phyloP scores from a whole-genome alignment of 1,140 invertebrate genomes.

The Drosophila aff. region DNA sequence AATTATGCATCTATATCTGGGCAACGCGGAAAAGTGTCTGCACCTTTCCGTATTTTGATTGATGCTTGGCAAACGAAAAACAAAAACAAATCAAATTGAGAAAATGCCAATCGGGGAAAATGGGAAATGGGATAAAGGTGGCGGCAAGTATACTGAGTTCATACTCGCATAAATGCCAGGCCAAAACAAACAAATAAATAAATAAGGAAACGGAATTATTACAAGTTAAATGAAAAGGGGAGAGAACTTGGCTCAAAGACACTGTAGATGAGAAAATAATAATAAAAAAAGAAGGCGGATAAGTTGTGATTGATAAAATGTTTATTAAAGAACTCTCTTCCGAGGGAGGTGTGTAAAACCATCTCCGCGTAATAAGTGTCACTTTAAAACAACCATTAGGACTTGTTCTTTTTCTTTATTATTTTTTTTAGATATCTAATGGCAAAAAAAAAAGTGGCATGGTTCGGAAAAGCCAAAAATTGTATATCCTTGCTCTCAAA shows the following conservation, averaged over 20 bases:
- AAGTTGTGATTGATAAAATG: conserved; percentile 20
- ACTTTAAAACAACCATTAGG: background rate
- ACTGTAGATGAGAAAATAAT: conserved; percentile 21
- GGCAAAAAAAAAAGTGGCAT: rapidly evolving
- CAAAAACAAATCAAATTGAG: conserved; percentile 53
- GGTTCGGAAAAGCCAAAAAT: background rate
- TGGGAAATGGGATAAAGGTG: conserved; percentile 7
- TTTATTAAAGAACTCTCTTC: conserved; percentile 11
- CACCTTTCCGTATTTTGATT: conserved; percentile 41
- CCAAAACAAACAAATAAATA: conserved; percentile 58
- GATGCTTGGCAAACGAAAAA: conserved; percentile 34
- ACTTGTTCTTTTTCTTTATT: too few relatives aligned
- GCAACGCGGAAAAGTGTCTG: conserved; percentile 24
- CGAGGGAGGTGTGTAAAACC: background rate
- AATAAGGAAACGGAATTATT: conserved; percentile 60
- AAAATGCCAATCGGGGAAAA: conserved; percentile 39
- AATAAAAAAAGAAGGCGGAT: conserved; percentile 6
- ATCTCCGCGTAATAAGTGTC: background rate
- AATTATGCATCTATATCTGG: conserved; percentile 43
- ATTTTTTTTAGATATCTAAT: background rate
- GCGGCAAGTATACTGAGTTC: background rate
- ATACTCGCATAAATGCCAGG: conserved; percentile 11
- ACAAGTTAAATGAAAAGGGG: conserved; percentile 25
- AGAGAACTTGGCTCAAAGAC: background rate
- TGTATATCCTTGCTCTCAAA: background rate